Evolutionary conservation across 2,113 vertebrate species (phyloP).

Genomic region (Percina caprodes): DNA sequence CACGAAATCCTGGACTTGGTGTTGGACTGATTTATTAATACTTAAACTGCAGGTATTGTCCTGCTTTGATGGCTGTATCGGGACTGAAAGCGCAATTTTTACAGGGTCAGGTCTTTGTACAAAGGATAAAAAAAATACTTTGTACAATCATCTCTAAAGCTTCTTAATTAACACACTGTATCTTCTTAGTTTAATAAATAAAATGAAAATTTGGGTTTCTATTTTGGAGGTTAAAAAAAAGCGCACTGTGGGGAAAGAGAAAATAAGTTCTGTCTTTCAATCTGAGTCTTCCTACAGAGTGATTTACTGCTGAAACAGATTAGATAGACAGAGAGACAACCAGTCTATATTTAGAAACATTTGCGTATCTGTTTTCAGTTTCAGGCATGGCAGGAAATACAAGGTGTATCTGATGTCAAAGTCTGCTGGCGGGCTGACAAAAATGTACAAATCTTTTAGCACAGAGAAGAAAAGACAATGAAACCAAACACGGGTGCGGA

Average conservation of each 20-base stretch:
- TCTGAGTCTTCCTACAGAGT: not conserved
- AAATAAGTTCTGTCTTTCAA: not conserved
- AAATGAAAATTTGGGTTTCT: too few relatives aligned
- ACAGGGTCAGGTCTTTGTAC: too few relatives aligned
- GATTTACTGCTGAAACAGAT: not conserved
- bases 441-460: not conserved
- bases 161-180: too few relatives aligned
- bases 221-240: not conserved
- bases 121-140: too few relatives aligned
- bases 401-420: not conserved
- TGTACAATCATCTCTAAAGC: too few relatives aligned
- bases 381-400: not conserved
- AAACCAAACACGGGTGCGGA: not conserved
- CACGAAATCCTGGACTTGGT: not conserved
- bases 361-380: not conserved
- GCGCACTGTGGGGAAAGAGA: not conserved
- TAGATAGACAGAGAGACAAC: not conserved
- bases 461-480: not conserved
- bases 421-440: not conserved
- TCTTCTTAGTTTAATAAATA: too few relatives aligned
- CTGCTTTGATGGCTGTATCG: not conserved
- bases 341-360: not conserved
- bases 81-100: too few relatives aligned
- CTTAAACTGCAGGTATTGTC: not conserved
- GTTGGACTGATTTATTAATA: not conserved